Conservation (phyloP, 2,888 invertebrate species). For the Danaus chrysippus region DNA sequence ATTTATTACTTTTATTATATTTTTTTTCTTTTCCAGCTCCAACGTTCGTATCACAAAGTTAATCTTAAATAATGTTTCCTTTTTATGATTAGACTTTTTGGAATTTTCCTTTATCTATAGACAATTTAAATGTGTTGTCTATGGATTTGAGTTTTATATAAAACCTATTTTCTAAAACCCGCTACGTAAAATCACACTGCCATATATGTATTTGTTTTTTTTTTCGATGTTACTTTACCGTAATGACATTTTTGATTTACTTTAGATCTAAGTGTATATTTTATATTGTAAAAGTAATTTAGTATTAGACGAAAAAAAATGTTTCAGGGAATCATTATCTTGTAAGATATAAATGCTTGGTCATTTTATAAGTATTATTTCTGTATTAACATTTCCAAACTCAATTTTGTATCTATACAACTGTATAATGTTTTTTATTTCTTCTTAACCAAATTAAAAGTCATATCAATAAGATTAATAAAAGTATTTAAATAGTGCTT, state of each 20-base stretch:
- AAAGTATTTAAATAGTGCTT: conserved; percentile 68
- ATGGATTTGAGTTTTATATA: background rate
- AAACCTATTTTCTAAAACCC: conserved; percentile 25
- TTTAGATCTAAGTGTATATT: conserved; percentile 59
- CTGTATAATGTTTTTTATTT: conserved; percentile 58
- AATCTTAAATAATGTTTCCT: no score
- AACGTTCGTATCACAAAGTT: background rate
- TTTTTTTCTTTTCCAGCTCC: conserved; percentile 1
- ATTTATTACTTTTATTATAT: background rate
- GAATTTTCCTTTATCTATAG: background rate
- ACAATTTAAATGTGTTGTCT: conserved; percentile 1
- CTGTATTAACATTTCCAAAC: conserved; percentile 17
- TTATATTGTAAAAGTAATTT: conserved; percentile 47
- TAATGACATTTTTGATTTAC: conserved; percentile 43
- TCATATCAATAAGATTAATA: conserved; percentile 78
- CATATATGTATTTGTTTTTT: conserved; percentile 40
- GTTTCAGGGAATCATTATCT: conserved; percentile 23
- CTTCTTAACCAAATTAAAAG: conserved; percentile 71
- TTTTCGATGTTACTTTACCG: conserved; percentile 28
- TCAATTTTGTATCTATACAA: conserved; percentile 43
- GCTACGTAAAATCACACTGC: conserved; percentile 40
- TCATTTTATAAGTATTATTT: conserved; percentile 17
- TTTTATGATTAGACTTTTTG: no score
- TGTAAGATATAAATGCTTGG: conserved; percentile 25
- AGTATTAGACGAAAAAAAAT: background rate